Conservation (phyloP, 2,113 vertebrate genomes). For the Dryoscopus gambensis region DNA sequence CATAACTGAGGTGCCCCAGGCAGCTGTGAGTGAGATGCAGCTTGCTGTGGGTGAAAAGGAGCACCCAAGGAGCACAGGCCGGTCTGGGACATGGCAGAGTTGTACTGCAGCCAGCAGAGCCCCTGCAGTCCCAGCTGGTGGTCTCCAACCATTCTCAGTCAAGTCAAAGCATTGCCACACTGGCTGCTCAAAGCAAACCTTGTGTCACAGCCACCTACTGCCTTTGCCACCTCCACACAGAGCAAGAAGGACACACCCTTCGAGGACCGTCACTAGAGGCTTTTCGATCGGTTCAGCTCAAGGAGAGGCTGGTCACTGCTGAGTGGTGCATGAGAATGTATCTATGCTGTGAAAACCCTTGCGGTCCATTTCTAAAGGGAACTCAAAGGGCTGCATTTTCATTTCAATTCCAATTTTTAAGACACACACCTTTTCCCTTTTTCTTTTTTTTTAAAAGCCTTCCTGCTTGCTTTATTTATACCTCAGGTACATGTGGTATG, state of each 20-base stretch:
- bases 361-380: not conserved
- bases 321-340: not conserved
- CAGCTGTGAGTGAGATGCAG: not conserved
- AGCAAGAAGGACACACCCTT: not conserved
- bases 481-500: slow-evolving; percentile 18
- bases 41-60: not conserved
- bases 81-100: not conserved
- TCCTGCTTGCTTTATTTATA: slow-evolving; percentile 26
- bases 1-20: not conserved
- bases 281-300: not conserved
- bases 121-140: not conserved
- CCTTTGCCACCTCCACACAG: not conserved
- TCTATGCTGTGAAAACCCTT: not conserved
- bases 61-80: not conserved
- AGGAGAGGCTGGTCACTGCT: not conserved
- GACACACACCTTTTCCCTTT: not conserved
- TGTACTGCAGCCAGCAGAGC: not conserved
- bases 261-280: not conserved
- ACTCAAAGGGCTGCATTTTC: not conserved
- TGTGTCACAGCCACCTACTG: not conserved
- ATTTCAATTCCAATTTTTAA: not conserved
- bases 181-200: not conserved
- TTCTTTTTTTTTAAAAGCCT: not conserved
- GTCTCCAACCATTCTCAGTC: not conserved
- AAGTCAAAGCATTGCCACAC: not conserved